Percentiles rank a stretch among this genome's conserved stretches.
These are phyloP conservation scores for Taxidea taxus DNA, from an alignment of 2,113 vertebrate species.

Conservation along the genomic window DNA sequence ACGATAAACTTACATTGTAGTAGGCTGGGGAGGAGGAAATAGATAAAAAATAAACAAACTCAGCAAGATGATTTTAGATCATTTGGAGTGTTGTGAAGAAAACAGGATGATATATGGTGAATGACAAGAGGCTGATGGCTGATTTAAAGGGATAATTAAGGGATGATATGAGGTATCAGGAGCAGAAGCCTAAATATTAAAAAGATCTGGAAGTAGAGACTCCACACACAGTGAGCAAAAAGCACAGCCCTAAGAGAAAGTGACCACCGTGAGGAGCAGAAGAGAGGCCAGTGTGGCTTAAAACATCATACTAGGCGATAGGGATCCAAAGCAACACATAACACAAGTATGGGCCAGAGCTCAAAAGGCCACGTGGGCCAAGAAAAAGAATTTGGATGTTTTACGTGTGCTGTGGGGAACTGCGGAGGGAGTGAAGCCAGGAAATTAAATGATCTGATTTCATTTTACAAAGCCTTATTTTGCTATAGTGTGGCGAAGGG, in stretches of 20 bases:
- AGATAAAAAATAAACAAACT: neutral
- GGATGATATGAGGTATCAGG: neutral
- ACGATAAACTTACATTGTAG: neutral
- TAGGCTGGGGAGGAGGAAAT: neutral
- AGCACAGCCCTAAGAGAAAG: neutral
- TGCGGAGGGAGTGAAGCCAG: neutral
- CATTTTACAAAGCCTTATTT: slow-evolving; percentile 10
- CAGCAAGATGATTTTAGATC: neutral
- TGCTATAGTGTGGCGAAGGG: neutral
- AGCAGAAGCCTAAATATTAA: neutral
- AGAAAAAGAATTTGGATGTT: neutral
- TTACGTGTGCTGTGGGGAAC: neutral
- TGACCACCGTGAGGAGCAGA: neutral
- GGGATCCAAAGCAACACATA: neutral
- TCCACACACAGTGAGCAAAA: neutral
- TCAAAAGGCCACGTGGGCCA: neutral
- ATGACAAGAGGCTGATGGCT: neutral
- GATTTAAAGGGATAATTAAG: neutral
- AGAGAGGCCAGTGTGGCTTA: neutral
- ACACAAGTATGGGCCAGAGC: neutral
- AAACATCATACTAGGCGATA: neutral
- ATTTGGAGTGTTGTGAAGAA: neutral
- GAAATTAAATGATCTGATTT: slow-evolving; percentile 35
- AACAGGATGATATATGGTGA: neutral
- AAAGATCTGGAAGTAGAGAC: neutral